Evolutionary conservation across 2,797 vertebrate species (phyloP), one percentile per base, ranked within the genome.

Genomic region (Brachyrhaphis roseni): DNA sequence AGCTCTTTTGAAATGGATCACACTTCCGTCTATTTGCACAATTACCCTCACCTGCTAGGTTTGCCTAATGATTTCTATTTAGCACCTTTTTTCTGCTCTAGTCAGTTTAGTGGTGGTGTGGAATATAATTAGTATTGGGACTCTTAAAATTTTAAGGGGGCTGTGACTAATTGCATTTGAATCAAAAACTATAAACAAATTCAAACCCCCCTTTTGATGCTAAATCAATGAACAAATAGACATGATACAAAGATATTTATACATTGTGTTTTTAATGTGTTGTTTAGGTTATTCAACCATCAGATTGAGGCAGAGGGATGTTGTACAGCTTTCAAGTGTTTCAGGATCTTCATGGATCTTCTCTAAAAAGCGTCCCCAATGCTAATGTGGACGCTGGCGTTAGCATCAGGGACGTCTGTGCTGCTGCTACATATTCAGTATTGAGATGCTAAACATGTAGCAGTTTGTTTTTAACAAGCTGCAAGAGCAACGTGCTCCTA

Each of bases 1-100:
- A 80, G 86, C 90, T 78, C 73, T 83, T 88, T 86, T 90, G 79
- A 89, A 93, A 90, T 78, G 81, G 81, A 88, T 84, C 75, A 36
- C 41, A 36, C 26, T 77, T 87, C 10, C 82, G 72, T 90, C 85
- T 85, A 85, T 89, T 83, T 88, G 74, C 4, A 28, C 86, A 92
- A 87, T 90, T 85, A 83, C 73, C 47, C 82, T 73, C 39, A 12
- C 78, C 26, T 68, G 77, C 71, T 79, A 88, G 53, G 74, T 55
- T 71, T 74, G 74, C 80, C 78, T 71, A 18, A 10, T 77, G 11
- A 5, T 47, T 77, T 77, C 57, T 80, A 75, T 89, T 91, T 83
- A 85, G 16, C 5, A 8, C 18, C 8, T 68, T 81, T 74, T 53
- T 59, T 23, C 5, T 3, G 15, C 88, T 86, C 91, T 74, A 74